These are phyloP conservation scores for Epizoanthus scotinus DNA, from an alignment of 92 coral and sea anemone species.

Conservation along the genomic window DNA sequence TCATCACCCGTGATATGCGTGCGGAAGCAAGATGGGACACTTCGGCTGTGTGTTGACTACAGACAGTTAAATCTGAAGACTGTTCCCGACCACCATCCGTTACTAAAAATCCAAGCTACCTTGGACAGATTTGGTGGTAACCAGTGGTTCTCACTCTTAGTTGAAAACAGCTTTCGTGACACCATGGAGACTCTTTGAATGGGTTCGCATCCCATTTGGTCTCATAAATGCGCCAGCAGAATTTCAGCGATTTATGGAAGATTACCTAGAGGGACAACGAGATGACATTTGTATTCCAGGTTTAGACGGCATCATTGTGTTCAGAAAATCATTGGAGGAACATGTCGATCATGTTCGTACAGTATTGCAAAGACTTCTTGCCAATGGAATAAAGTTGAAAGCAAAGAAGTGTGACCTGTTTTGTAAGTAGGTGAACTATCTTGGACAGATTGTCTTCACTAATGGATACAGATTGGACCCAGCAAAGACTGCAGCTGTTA, in stretches of 20 bases:
- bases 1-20: constrained; percentile 46
- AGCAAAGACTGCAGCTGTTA: constrained; percentile 45
- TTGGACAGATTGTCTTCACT: constrained; percentile 43
- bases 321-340: constrained; percentile 38
- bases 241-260: constrained; percentile 46
- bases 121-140: constrained; percentile 48
- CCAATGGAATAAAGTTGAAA: constrained; percentile 42
- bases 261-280: constrained; percentile 1
- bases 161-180: constrained; percentile 34
- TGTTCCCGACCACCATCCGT: constrained; percentile 31
- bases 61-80: constrained; percentile 36
- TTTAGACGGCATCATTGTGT: constrained; percentile 46
- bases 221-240: constrained; percentile 31
- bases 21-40: constrained; percentile 26
- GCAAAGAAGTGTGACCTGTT: constrained; percentile 45
- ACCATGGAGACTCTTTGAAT: constrained; percentile 35
- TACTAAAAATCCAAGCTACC: constrained; percentile 57
- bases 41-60: constrained; percentile 42
- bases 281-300: constrained; percentile 24
- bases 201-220: constrained; percentile 28
- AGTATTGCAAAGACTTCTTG: constrained; percentile 29
- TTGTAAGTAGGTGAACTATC: constrained; percentile 29
- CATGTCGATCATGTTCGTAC: constrained; percentile 30
- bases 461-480: constrained; percentile 54
- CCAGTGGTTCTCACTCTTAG: constrained; percentile 32